These are phyloP conservation scores for Thaumatotibia leucotreta DNA, from an alignment of 1,140 invertebrate species.

Conservation along the genomic window DNA sequence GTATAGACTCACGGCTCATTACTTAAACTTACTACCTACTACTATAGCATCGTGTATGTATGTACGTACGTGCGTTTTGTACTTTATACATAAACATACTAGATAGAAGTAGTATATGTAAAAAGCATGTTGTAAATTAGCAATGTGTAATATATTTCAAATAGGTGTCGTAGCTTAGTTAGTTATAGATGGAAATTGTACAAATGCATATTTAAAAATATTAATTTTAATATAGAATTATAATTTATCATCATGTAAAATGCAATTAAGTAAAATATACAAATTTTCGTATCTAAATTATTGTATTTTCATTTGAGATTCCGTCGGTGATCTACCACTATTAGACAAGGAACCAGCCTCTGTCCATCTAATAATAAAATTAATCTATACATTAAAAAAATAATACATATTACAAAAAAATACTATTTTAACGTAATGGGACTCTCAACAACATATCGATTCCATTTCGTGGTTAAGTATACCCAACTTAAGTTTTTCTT, in stretches of 20 bases:
- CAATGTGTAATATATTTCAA: conserved; percentile 66
- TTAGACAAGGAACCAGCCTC: too few relatives aligned
- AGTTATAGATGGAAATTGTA: conserved; percentile 73
- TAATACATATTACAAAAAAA: too few relatives aligned
- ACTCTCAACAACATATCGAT: too few relatives aligned
- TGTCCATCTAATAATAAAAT: too few relatives aligned
- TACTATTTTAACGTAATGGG: too few relatives aligned
- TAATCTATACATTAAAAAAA: too few relatives aligned
- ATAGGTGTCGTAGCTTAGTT: conserved; percentile 64
- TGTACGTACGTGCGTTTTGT: conserved; percentile 38
- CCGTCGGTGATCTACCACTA: background rate
- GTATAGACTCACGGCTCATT: conserved; percentile 31
- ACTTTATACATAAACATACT: conserved; percentile 40
- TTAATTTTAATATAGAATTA: conserved; percentile 69
- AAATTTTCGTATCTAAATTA: conserved; percentile 68
- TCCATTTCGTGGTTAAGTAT: too few relatives aligned
- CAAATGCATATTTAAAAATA: conserved; percentile 68
- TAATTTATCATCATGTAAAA: conserved; percentile 75
- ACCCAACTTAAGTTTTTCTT: too few relatives aligned
- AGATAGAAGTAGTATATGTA: conserved; percentile 54
- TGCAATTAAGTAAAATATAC: conserved; percentile 73
- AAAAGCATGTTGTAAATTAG: conserved; percentile 73
- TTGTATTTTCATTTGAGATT: conserved; percentile 33
- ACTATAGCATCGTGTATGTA: conserved; percentile 33
- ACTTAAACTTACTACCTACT: conserved; percentile 29